These are phyloP conservation scores for Strigops habroptila DNA, from an alignment of 2,113 vertebrate species.

Conservation along the genomic window DNA sequence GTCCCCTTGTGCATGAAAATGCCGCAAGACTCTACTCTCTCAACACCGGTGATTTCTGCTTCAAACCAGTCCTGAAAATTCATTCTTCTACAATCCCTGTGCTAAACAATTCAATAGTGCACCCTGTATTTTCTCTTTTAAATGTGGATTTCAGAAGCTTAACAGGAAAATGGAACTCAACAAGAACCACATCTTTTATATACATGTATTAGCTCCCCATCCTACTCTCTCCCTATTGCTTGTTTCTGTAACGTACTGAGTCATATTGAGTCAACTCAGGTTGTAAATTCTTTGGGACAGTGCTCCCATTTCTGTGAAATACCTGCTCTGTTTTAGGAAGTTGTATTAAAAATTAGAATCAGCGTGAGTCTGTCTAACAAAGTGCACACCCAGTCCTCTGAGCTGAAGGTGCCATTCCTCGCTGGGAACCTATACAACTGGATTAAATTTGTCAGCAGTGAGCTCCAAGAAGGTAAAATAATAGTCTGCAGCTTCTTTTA, in stretches of 20 bases:
- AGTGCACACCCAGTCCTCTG: neutral
- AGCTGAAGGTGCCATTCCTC: neutral
- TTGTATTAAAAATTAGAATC: neutral
- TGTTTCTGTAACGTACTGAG: neutral
- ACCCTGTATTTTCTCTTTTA: neutral
- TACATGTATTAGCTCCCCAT: neutral
- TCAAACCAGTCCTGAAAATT: neutral
- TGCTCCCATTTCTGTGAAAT: neutral
- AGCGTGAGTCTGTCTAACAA: neutral
- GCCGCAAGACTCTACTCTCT: neutral
- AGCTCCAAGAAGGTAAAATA: neutral
- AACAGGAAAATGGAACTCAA: neutral
- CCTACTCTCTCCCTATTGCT: neutral
- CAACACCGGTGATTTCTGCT: neutral
- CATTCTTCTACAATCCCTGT: neutral
- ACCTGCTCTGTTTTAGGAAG: neutral
- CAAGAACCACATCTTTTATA: neutral
- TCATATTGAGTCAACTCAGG: neutral
- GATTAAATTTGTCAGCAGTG: neutral
- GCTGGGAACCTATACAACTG: neutral
- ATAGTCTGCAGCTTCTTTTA: neutral
- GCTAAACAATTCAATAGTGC: neutral
- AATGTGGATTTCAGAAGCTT: neutral
- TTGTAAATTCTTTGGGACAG: neutral
- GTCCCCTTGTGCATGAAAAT: neutral